These are phyloP conservation scores for Hypomecis atomaria DNA, from an alignment of 2,888 invertebrate species.

Conservation along the genomic window DNA sequence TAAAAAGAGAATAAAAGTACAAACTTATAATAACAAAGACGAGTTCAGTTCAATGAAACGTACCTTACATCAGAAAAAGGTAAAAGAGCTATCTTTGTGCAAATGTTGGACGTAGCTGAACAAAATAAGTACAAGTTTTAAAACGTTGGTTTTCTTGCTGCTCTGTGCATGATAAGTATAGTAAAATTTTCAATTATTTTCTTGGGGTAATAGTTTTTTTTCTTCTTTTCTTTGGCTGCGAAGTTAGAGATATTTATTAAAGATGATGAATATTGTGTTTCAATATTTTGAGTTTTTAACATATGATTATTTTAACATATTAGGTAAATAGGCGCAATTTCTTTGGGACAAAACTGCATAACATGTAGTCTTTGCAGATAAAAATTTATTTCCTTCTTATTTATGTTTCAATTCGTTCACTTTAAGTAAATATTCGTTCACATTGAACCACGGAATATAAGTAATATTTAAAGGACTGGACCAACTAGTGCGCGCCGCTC, in stretches of 20 bases:
- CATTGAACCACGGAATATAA: slow-evolving; percentile 6
- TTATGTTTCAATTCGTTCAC: too few species aligned
- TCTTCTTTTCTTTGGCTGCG: not conserved
- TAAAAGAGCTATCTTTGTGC: slow-evolving; percentile 8
- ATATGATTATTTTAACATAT: too few species aligned
- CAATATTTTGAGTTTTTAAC: too few species aligned
- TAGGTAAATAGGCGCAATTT: too few species aligned
- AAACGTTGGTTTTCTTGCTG: not conserved
- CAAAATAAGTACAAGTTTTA: slow-evolving; percentile 3
- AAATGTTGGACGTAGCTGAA: slow-evolving; percentile 5
- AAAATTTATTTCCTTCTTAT: too few species aligned
- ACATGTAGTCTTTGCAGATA: too few species aligned
- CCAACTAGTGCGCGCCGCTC: slow-evolving; percentile 22
- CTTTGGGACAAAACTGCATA: too few species aligned
- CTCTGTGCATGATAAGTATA: not conserved
- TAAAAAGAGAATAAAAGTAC: not conserved
- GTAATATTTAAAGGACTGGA: slow-evolving; percentile 11
- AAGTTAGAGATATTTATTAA: not conserved
- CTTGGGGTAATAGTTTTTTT: not conserved
- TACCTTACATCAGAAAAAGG: slow-evolving; percentile 7
- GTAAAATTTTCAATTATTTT: not conserved
- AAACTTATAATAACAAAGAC: not conserved
- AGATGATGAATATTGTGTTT: too few species aligned
- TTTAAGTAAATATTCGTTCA: too few species aligned
- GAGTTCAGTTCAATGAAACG: slow-evolving; percentile 7